A percentile compares a stretch with the other conserved stretches of the same genome.
Conservation (phyloP, 2,888 invertebrate genomes). For the Lasioglossum marginatum region DNA sequence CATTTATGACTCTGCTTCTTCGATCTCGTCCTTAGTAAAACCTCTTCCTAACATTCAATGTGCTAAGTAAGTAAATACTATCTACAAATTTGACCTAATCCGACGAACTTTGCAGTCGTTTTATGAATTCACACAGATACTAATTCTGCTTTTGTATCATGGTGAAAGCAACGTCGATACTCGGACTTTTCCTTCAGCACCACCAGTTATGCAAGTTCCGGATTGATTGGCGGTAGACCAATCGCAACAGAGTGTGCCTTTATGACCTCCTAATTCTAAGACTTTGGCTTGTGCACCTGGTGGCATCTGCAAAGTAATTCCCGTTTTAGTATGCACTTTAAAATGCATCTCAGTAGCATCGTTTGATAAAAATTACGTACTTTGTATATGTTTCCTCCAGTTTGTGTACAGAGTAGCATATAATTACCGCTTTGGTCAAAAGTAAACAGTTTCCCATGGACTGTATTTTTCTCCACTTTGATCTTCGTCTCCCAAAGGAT, state of each 20-base stretch:
- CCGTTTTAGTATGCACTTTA: neutral
- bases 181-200: conserved; percentile 86
- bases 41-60: conserved; percentile 37
- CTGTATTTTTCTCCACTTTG: conserved; percentile 82
- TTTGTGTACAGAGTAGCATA: conserved; percentile 83
- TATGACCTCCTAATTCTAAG: conserved; percentile 86
- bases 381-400: conserved; percentile 83
- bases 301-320: conserved; percentile 80
- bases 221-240: conserved; percentile 87
- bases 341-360: neutral
- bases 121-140: conserved; percentile 82
- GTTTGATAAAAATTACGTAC: conserved; percentile 63
- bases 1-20: neutral
- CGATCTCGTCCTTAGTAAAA: conserved; percentile 13
- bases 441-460: conserved; percentile 83
- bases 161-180: conserved; percentile 86
- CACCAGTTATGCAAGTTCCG: conserved; percentile 87
- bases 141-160: conserved; percentile 82
- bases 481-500: conserved; percentile 82
- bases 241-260: conserved; percentile 86
- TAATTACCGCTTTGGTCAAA: conserved; percentile 83
- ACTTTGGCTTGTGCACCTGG: conserved; percentile 82
- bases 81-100: conserved; percentile 67
- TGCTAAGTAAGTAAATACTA: conserved; percentile 46
- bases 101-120: conserved; percentile 24